phyloP scores from a whole-genome alignment of 2,113 vertebrate genomes.

The Prunella fulvescens region DNA sequence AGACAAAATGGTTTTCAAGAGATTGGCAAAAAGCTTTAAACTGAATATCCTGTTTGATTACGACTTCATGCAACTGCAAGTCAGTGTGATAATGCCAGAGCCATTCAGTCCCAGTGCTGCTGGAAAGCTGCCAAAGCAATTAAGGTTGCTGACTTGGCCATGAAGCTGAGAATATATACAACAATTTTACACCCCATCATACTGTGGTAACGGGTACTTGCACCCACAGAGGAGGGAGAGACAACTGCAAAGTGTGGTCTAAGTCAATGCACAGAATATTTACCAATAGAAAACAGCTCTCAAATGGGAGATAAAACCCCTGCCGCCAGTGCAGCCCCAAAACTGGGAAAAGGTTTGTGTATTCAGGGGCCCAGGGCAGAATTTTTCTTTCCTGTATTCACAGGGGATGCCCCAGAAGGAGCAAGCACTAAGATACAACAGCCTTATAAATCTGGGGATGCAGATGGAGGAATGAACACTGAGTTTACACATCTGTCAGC shows the following conservation, averaged over 20 bases:
- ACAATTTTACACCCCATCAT: neutral
- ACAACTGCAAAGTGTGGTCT: neutral
- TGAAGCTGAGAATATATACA: conserved; percentile 28
- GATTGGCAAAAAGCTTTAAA: conserved; percentile 49
- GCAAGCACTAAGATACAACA: neutral
- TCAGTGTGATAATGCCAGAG: conserved; percentile 46
- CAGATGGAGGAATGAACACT: accelerated
- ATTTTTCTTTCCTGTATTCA: neutral
- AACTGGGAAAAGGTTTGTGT: neutral
- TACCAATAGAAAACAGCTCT: neutral
- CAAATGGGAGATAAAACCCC: neutral
- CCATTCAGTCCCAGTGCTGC: conserved; percentile 61
- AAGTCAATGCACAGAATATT: neutral
- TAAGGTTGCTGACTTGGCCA: conserved; percentile 60
- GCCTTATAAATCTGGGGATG: neutral
- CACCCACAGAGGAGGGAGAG: neutral
- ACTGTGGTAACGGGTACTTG: neutral
- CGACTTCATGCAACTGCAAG: conserved; percentile 49
- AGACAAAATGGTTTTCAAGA: conserved; percentile 18
- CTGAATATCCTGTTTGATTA: conserved; percentile 44
- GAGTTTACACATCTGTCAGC: neutral
- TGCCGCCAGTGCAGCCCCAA: neutral
- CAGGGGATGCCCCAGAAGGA: neutral
- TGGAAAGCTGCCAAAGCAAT: conserved; percentile 65
- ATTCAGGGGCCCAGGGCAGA: neutral